Base-by-base conservation (phyloP, 2,888 invertebrate species). In the Melanchra persicariae region DNA sequence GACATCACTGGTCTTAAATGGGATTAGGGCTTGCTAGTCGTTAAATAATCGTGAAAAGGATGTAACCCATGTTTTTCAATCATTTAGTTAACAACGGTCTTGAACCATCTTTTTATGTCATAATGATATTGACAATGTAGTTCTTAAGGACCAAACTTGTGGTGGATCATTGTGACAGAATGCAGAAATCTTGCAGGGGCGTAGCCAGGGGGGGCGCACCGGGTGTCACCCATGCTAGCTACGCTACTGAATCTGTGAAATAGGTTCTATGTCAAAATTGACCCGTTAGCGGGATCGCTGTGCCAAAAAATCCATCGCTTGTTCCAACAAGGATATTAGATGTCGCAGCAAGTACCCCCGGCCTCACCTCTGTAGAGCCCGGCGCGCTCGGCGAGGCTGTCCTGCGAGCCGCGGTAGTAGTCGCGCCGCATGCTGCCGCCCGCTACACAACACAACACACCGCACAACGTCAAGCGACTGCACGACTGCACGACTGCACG, bases 361-460 rank as follows among this genome's bases (percentile, higher is more conserved):
- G 22, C 15, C 75, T 66, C 97, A 98, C 98, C 98, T 97, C 97
- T 96, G 91, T 98, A 97, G 91, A 97, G 96, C 87, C 97, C 96
- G 87, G 97, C 97, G 81, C 97, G 96, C 89, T 97, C 97, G 88
- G 98, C 98, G 90, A 98, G 97, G 94, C 98, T 98, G 96, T 98
- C 98, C 96, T 98, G 98, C 84, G 98, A 98, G 93, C 98, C 98
- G 96, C 98, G 97, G 96, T 98, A 98, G 97, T 98, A 98, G 96
- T 98, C 98, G 93, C 98, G 97, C 96, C 98, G 97, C 97, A 98
- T 98, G 87, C 97, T 97, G 89, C 92, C 91, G 86, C 90, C 86
- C 82, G 85, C 87, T 85, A 82, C 83, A 81, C 82, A 67, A 85
- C 78, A 85, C 83, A 70, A 75, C n/a, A n/a, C n/a, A n/a, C 82